Percentiles rank a stretch among this genome's conserved stretches.
phyloP scores from a whole-genome alignment of 2,113 vertebrate genomes.

The Tautogolabrus adspersus region DNA sequence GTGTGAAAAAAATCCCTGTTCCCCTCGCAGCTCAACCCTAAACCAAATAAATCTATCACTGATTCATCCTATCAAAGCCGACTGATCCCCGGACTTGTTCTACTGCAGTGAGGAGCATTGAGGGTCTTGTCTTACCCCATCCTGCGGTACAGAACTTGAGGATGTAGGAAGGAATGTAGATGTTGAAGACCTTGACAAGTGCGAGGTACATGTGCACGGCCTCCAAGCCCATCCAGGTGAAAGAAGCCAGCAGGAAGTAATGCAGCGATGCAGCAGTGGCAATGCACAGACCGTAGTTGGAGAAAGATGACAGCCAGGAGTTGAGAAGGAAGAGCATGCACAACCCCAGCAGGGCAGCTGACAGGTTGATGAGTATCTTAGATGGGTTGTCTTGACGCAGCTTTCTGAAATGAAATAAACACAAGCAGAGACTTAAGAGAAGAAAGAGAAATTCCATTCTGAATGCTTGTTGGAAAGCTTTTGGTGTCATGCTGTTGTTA shows the following conservation, averaged over 20 bases:
- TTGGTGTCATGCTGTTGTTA: not conserved
- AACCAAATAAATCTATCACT: no score
- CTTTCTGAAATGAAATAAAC: conserved; percentile 77
- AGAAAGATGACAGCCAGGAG: conserved; percentile 87
- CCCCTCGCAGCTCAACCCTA: no score
- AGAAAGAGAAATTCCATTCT: no score
- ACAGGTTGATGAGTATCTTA: conserved; percentile 92
- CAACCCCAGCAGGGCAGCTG: conserved; percentile 85
- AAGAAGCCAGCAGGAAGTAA: conserved; percentile 90
- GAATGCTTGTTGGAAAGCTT: no score
- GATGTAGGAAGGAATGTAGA: conserved; percentile 88
- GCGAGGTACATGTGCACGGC: conserved; percentile 91
- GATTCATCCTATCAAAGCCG: no score
- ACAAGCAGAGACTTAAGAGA: not conserved
- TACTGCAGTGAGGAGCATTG: not conserved
- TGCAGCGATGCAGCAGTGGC: conserved; percentile 81
- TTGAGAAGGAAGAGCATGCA: conserved; percentile 87
- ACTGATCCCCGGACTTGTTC: no score
- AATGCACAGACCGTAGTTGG: conserved; percentile 83
- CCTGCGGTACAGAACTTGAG: conserved; percentile 89
- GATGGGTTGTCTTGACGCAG: conserved; percentile 88
- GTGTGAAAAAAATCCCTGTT: no score
- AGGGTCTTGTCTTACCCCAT: conserved; percentile 87
- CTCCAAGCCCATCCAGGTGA: conserved; percentile 93
- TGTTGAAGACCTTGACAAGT: conserved; percentile 92